Base-by-base conservation (phyloP, 2,797 vertebrate species). In the Xiphophorus birchmanni region DNA sequence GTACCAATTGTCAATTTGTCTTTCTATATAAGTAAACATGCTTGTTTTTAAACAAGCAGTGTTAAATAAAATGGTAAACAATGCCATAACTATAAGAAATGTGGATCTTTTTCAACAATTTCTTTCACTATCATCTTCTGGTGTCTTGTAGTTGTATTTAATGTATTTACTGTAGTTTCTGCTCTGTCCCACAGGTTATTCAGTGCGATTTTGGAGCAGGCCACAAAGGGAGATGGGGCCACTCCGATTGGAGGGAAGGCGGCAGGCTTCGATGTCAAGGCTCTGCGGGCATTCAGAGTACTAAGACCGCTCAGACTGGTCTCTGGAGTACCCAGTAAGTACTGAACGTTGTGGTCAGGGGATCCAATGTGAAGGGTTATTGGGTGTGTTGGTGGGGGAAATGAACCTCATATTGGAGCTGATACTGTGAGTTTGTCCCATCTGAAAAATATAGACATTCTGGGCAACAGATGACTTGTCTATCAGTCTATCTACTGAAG, bases 131-230 rank as follows among this genome's bases (percentile, higher is more conserved):
- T 11, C 9, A 1, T 32, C 42, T 74, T 26, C 9, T 11, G 17
- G 35, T 52, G 29, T 74, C 42, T 50, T 50, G 8, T 45, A 15
- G 50, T 52, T 29, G 21, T 56, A 74, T 74, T 7, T 12, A 32
- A 81, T 5, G 60, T 45, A 45, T 37, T 83, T 69, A 73, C 63
- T 89, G 71, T 90, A 83, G 48, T 80, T 56, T 32, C 74, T 87
- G 9, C 84, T 85, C 75, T 87, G 65, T 83, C 67, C 80, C 87
- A 44, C 92, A 99, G 99, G 95, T 97, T 99, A 95, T 99, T 99
- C 95, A 99, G 98, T 94, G 98, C 98, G 82, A 99, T 99, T 96
- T 96, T 99, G 96, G 99, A 99, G 94, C 99, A 99, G 97, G 98
- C 98, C 87, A 99, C 99, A 88, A 99, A 99, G 96, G 97, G 95